Base-by-base conservation (phyloP, 2,797 vertebrate genomes). In the Crocodylus rhombifer region DNA sequence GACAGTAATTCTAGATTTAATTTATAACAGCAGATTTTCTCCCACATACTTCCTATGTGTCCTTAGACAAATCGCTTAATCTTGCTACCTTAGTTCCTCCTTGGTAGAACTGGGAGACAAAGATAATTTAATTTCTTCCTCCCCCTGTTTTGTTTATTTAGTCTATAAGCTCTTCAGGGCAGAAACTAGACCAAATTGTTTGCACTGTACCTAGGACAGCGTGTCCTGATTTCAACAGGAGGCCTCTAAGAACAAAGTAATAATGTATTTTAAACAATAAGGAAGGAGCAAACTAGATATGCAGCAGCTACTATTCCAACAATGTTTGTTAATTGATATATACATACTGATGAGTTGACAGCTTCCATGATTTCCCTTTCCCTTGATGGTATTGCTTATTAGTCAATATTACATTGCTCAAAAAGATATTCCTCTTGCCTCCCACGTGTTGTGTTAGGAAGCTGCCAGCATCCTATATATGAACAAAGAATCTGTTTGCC, bases 371-470 rank as follows among this genome's bases (percentile, higher is more conserved):
- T 30, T 86, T 79, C 36, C 56, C 60, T 65, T 82, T 13, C 51
- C 0, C 0, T 13, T 23, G 11, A 42, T 84, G 58, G 2, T 14
- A 23, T 1, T 18, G 7, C 26, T 92, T 69, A 2, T 84, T 87
- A 30, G 65, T 80, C 21, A 36, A 61, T 36, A 60, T 33, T 78
- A 30, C 76, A 23, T 61, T 69, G 82, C 26, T 55, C 28, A 36
- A 26, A 60, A 61, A 2, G 13, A 12, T 51, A 5, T 80, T 82
- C 56, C 69, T 60, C 69, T 84, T 0, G 0, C 0, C 0, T 0
- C 20, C 61, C 65, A 80, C 10, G 4, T 75, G 57, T 76, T 36
- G 3, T 9, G 5, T 42, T 55, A 65, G 82, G 60, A 93, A 79
- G 36, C 1, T 0, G 0, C 42, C 89, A 58, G 17, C 77, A 25